Conservation (phyloP, 2,797 vertebrate species). For the Pangasius macronema region DNA sequence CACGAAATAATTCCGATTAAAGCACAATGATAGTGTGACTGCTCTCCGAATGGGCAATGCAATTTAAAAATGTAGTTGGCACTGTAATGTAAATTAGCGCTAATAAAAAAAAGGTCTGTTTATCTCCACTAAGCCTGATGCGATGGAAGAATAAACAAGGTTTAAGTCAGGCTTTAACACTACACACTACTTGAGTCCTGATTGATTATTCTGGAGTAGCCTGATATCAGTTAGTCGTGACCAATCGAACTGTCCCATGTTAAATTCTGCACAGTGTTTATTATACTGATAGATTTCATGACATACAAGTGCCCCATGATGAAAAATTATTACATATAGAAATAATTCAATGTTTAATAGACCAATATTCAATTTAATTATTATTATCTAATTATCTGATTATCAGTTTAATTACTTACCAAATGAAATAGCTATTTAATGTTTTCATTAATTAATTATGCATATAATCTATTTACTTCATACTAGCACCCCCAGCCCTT, state of each 20-base stretch:
- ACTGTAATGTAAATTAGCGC: neutral
- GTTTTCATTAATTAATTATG: neutral
- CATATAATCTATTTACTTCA: neutral
- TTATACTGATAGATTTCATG: neutral
- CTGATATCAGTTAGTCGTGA: neutral
- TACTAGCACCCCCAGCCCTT: neutral
- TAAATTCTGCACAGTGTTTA: neutral
- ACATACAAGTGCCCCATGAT: neutral
- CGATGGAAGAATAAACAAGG: neutral
- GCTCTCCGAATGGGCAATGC: neutral
- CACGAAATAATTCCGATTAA: neutral
- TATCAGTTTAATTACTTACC: neutral
- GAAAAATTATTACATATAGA: neutral
- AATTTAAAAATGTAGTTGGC: neutral
- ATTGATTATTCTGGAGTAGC: neutral
- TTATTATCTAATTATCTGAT: too few relatives aligned
- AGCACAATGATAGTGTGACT: neutral
- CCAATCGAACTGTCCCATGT: neutral
- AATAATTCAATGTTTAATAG: neutral
- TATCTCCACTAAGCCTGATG: neutral
- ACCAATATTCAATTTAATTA: too few relatives aligned
- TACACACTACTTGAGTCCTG: neutral
- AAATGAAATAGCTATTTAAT: neutral
- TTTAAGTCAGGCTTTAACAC: neutral
- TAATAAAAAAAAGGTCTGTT: neutral